A percentile compares a stretch with the other conserved stretches of the same genome.
Evolutionary conservation across 1,140 invertebrate genomes (phyloP).

Genomic region (Ips typographus): DNA sequence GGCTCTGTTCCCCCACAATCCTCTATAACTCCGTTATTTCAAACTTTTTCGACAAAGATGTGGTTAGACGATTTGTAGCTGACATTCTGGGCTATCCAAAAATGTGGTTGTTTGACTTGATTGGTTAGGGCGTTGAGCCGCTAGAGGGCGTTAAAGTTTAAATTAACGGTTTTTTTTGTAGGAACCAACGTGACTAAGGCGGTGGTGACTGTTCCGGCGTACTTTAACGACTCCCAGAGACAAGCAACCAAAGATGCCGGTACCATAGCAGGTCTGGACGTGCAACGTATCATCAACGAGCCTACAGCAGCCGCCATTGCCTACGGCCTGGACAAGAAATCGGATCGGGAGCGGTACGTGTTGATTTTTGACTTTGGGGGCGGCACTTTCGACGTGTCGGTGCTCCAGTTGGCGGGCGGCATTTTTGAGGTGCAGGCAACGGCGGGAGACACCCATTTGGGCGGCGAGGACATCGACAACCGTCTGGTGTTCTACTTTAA

Average conservation of each 20-base stretch:
- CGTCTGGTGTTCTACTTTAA: constrained; percentile 79
- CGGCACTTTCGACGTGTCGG: constrained; percentile 68
- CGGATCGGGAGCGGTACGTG: constrained; percentile 60
- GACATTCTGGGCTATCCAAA: neutral
- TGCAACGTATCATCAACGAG: constrained; percentile 71
- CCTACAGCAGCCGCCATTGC: constrained; percentile 70
- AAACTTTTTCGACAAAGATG: neutral
- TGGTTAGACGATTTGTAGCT: too few relatives aligned
- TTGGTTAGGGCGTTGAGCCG: neutral
- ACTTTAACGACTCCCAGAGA: constrained; percentile 51
- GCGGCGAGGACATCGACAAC: constrained; percentile 78
- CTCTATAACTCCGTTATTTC: neutral
- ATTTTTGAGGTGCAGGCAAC: constrained; percentile 61
- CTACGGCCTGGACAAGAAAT: constrained; percentile 65
- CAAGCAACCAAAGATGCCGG: constrained; percentile 56
- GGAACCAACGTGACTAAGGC: constrained; percentile 47
- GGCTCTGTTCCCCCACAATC: too few relatives aligned
- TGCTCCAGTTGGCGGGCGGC: constrained; percentile 69
- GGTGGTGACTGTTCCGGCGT: constrained; percentile 56
- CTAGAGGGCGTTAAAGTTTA: neutral
- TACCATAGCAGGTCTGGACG: constrained; percentile 63
- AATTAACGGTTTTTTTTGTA: neutral
- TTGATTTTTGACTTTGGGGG: constrained; percentile 62
- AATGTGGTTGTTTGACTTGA: neutral
- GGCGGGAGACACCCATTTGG: constrained; percentile 63